A percentile compares a stretch with the other conserved stretches of the same genome.
Conservation (phyloP, 2,888 invertebrate genomes). For the Onthophagus sagittarius region DNA sequence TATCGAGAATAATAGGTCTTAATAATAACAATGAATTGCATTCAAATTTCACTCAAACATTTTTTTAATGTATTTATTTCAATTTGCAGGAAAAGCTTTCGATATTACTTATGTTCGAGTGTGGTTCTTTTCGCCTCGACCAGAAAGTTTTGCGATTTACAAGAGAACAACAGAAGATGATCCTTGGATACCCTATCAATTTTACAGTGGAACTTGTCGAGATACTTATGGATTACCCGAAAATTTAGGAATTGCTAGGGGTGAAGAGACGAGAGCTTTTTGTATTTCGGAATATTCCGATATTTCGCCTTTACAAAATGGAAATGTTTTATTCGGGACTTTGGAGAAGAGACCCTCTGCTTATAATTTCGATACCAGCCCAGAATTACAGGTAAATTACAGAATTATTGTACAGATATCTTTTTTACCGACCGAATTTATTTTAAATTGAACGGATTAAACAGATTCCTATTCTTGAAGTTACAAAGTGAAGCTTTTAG, state of each 20-base stretch:
- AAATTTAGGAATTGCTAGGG: constrained; percentile 56
- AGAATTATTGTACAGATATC: not conserved
- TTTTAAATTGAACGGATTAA: not conserved
- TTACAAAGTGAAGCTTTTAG: not conserved
- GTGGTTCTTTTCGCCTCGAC: constrained; percentile 91
- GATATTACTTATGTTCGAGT: constrained; percentile 96
- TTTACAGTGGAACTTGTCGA: constrained; percentile 88
- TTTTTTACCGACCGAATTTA: not conserved
- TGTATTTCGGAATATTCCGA: constrained; percentile 98
- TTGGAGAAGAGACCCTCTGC: constrained; percentile 92
- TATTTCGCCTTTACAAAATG: constrained; percentile 91
- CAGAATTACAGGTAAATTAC: constrained; percentile 75
- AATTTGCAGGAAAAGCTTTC: constrained; percentile 81
- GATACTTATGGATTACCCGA: constrained; percentile 82
- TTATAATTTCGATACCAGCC: constrained; percentile 84
- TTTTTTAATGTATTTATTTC: not conserved
- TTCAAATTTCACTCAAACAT: too few relatives aligned
- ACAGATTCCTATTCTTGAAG: too few relatives aligned
- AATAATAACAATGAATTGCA: too few relatives aligned
- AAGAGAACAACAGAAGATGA: constrained; percentile 76
- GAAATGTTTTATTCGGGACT: constrained; percentile 92
- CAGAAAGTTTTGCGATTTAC: constrained; percentile 96
- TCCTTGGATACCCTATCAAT: constrained; percentile 86
- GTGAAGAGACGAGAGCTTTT: constrained; percentile 87
- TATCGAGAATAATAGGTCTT: not conserved